A percentile compares a stretch with the other conserved stretches of the same genome.
phyloP scores from a whole-genome alignment of 2,888 invertebrate species.

The Bombylius discolor region DNA sequence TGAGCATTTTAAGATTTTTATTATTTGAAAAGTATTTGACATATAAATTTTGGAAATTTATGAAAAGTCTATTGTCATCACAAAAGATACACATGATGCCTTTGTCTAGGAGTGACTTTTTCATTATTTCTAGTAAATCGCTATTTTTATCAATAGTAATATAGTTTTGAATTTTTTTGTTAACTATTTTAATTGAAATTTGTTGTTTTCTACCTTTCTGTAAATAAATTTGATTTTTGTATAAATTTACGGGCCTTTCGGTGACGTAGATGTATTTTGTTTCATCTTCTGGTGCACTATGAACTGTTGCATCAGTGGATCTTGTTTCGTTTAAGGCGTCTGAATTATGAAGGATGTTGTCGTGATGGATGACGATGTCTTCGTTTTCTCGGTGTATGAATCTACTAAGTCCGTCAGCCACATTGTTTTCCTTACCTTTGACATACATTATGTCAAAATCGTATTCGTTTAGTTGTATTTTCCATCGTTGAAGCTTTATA shows the following conservation, averaged over 20 bases:
- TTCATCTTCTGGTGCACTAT: no score
- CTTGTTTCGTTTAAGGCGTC: no score
- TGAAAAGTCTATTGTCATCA: not conserved
- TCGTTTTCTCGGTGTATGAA: not conserved
- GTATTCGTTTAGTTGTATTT: no score
- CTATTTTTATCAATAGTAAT: not conserved
- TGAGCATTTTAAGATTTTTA: not conserved
- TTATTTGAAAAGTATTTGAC: not conserved
- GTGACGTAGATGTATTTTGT: no score
- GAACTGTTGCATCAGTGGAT: no score
- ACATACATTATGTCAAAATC: not conserved
- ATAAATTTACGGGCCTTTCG: not conserved
- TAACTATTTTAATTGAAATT: not conserved
- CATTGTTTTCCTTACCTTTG: not conserved
- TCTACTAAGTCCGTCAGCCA: not conserved
- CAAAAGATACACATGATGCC: not conserved
- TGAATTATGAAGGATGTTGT: not conserved
- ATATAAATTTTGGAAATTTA: not conserved
- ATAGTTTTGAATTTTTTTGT: not conserved
- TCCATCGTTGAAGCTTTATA: not conserved
- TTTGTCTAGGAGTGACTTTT: not conserved
- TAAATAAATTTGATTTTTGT: not conserved
- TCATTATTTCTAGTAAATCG: not conserved
- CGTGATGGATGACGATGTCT: not conserved
- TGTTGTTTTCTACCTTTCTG: not conserved